Base-by-base conservation (phyloP, 1,140 invertebrate species). In the fruit fly (Drosophila melanogaster) region DNA sequence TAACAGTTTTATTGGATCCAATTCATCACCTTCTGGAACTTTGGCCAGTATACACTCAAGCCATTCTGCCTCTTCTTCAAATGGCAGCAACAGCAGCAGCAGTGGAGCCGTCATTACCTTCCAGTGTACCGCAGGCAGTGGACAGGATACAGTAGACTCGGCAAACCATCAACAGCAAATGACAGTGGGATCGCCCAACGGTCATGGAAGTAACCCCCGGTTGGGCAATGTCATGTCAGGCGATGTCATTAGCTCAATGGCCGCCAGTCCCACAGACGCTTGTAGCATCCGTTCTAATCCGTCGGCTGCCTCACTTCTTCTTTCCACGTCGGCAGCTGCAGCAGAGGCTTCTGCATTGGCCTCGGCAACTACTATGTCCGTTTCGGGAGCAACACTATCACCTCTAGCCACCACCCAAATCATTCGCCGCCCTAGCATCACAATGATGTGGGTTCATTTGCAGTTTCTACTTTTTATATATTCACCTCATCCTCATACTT, bases 241-340 rank as follows among this genome's bases (percentile, higher is more conserved):
- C 1, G 90, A 87, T 70, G 85, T 79, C 15, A 73, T 90, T 15
- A 92, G 87, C 43, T 92, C 91, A 1, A 65, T 91, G 72, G 90
- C 90, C n/a, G 87, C 85, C 47, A 92, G 91, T 76, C 91, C 91
- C 19, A 92, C 91, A 30, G 91, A 92, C 60, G 91, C 89, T 19
- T 91, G 87, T 57, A 92, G 90, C 59, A 91, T 92, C n/a, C 91
- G 91, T 33, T 92, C 91, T 6, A 92, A 92, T 78, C 91, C 91
- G 3, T 92, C 90, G 49, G 90, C 91, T n/a, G 90, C 91, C 22
- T 92, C 91, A 4, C 62, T 91, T n/a, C 64, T 92, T 43, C 83
- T 92, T 2, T 78, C 76, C 61, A 90, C 79, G 3, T 83, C 85
- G n/a, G 76, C 85, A n/a, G 81, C 81, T 6, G 81, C 89, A 50